Evolutionary conservation across 2,888 invertebrate genomes (phyloP).

Genomic region (Matsumyia berberina): DNA sequence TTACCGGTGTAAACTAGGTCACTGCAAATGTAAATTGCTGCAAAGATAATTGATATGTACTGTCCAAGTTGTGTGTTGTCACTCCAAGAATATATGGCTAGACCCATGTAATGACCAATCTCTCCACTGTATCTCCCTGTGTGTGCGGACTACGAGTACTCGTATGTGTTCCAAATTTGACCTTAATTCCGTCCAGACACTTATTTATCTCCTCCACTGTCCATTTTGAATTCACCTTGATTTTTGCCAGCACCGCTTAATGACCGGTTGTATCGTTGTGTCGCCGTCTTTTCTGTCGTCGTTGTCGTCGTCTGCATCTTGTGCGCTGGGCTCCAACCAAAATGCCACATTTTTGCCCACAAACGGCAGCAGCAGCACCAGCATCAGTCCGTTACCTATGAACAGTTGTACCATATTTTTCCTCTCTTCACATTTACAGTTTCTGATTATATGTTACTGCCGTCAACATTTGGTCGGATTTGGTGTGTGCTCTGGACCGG

Average conservation of each 20-base stretch:
- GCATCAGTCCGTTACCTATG: constrained; percentile 72
- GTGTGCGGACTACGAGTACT: too few relatives aligned
- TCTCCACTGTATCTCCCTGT: constrained; percentile 3
- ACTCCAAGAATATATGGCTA: neutral
- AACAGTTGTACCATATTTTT: constrained; percentile 65
- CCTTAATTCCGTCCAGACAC: constrained; percentile 64
- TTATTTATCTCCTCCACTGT: constrained; percentile 53
- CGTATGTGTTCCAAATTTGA: constrained; percentile 40
- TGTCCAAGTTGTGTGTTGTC: constrained; percentile 3
- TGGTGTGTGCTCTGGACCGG: constrained; percentile 65
- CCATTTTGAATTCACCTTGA: constrained; percentile 68
- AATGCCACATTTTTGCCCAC: constrained; percentile 58
- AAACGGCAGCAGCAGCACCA: constrained; percentile 61
- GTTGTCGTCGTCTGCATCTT: constrained; percentile 13
- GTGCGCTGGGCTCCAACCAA: constrained; percentile 25
- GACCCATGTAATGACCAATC: neutral
- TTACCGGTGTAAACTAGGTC: neutral
- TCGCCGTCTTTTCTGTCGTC: constrained; percentile 25
- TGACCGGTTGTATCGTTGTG: constrained; percentile 49
- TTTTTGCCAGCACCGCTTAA: constrained; percentile 55
- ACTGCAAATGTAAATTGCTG: neutral
- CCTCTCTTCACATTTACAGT: constrained; percentile 63
- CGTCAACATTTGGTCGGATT: constrained; percentile 64
- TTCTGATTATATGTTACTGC: constrained; percentile 56
- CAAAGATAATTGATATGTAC: constrained; percentile 24